These are phyloP conservation scores for Malurus alboscapulatus DNA, from an alignment of 2,113 vertebrate species.

Conservation along the genomic window DNA sequence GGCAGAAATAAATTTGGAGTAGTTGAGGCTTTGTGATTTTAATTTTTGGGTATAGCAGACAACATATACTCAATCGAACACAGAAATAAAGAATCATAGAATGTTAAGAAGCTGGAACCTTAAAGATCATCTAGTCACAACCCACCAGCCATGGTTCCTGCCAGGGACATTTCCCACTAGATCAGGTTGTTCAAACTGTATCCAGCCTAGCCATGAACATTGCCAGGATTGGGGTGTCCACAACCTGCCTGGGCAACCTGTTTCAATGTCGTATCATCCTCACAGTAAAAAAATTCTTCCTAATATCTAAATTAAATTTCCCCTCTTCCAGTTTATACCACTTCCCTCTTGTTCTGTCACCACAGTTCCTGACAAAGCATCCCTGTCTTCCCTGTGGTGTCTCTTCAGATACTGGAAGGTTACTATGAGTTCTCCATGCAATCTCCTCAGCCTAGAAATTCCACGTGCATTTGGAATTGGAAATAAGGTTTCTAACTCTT, in stretches of 20 bases:
- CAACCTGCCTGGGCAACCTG: background rate
- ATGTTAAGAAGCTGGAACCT: background rate
- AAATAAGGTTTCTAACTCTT: background rate
- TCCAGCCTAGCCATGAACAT: background rate
- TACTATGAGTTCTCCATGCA: background rate
- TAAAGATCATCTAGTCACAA: background rate
- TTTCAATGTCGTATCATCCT: background rate
- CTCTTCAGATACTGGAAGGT: background rate
- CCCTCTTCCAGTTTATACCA: background rate
- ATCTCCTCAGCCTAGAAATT: background rate
- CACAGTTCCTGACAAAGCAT: background rate
- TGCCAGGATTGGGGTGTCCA: background rate
- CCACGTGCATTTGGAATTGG: background rate
- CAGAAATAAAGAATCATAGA: background rate
- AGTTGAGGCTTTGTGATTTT: background rate
- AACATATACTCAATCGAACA: background rate
- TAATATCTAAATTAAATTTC: background rate
- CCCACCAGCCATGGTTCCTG: background rate
- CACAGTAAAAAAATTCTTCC: background rate
- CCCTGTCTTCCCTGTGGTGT: background rate
- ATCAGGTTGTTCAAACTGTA: background rate
- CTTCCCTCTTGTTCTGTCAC: background rate
- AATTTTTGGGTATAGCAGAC: background rate
- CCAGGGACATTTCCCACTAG: background rate
- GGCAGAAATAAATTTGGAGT: background rate